phyloP scores from a whole-genome alignment of 2,888 invertebrate genomes.

The Masnerella sp. region DNA sequence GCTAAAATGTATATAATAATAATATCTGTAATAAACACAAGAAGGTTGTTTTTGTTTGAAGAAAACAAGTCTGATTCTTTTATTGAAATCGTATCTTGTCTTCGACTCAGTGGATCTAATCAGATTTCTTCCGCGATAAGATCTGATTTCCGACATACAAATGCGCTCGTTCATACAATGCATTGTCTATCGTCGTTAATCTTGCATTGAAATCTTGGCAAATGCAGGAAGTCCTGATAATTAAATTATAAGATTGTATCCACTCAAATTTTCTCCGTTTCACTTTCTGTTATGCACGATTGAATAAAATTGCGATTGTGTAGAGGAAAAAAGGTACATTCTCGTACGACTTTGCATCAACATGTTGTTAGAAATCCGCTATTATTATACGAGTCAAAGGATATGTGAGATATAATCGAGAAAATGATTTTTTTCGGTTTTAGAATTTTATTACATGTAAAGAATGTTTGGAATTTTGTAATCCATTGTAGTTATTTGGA shows the following conservation, averaged over 20 bases:
- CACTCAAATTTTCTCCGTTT: constrained; percentile 43
- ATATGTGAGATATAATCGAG: too few relatives aligned
- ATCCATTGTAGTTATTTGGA: too few relatives aligned
- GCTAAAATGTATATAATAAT: too few relatives aligned
- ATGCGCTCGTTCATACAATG: constrained; percentile 37
- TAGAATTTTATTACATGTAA: too few relatives aligned
- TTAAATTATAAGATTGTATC: constrained; percentile 50
- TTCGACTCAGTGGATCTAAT: constrained; percentile 19
- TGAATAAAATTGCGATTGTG: constrained; percentile 39
- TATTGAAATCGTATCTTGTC: constrained; percentile 4
- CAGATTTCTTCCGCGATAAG: constrained; percentile 31
- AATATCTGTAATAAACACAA: too few relatives aligned
- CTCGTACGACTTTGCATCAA: too few relatives aligned
- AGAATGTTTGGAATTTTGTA: too few relatives aligned
- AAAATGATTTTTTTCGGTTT: too few relatives aligned
- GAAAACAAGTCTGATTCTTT: constrained; percentile 18
- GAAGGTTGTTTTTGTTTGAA: neutral
- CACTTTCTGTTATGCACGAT: constrained; percentile 52
- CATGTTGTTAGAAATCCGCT: too few relatives aligned
- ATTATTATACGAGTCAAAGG: too few relatives aligned
- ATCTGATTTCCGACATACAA: constrained; percentile 53
- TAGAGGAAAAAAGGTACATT: neutral
- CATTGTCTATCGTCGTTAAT: constrained; percentile 36
- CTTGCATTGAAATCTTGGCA: constrained; percentile 45
- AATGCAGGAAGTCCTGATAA: constrained; percentile 51